These are phyloP conservation scores for Molanna angustata DNA, from an alignment of 2,888 invertebrate genomes.

Conservation along the genomic window DNA sequence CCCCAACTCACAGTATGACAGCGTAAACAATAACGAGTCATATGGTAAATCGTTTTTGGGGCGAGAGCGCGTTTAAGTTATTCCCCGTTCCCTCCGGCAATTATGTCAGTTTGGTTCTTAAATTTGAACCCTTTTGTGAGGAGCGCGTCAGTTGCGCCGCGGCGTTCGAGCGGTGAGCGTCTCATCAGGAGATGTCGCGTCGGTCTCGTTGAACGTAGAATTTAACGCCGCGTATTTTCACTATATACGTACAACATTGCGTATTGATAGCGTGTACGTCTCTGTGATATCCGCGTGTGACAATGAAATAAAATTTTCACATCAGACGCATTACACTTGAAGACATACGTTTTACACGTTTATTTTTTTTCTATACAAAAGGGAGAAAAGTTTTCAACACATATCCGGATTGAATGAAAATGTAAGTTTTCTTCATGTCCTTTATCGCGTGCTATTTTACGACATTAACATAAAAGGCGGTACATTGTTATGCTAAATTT, in stretches of 20 bases:
- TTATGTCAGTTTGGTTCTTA: slow-evolving; percentile 21
- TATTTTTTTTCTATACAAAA: no score
- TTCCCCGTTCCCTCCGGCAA: background rate
- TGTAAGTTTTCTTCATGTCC: slow-evolving; percentile 16
- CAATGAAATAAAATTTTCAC: background rate
- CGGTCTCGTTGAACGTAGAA: slow-evolving; percentile 15
- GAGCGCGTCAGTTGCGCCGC: slow-evolving; percentile 32
- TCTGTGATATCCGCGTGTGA: slow-evolving; percentile 5
- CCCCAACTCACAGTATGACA: background rate
- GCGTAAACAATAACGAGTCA: background rate
- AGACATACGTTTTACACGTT: no score
- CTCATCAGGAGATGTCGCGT: slow-evolving; percentile 4
- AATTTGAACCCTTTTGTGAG: slow-evolving; percentile 31
- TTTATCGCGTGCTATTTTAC: background rate
- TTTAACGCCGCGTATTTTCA: slow-evolving; percentile 18
- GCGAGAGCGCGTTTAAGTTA: background rate
- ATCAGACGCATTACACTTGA: background rate
- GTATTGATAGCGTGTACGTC: slow-evolving; percentile 16
- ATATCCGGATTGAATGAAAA: slow-evolving; percentile 18
- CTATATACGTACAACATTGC: no score
- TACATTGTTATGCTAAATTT: slow-evolving; percentile 10
- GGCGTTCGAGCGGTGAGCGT: slow-evolving; percentile 26
- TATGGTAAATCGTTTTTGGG: background rate
- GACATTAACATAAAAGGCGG: background rate
- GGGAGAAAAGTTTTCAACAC: slow-evolving; percentile 7